Conservation (phyloP, 2,113 vertebrate species). For the Pomatorhinus ruficollis region DNA sequence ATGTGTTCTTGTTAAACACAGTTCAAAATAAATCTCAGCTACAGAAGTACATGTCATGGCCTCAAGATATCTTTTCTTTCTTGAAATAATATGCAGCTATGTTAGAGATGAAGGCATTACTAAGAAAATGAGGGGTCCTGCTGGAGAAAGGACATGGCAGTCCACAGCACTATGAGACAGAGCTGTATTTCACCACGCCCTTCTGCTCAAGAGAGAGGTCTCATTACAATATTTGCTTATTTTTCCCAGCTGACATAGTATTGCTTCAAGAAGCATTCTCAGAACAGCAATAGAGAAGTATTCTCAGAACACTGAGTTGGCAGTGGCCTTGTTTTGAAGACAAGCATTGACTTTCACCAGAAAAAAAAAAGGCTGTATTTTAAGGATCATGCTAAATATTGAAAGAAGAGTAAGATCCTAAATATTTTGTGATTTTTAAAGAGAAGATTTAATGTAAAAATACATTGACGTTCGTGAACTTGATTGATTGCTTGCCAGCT, state of each 20-base stretch:
- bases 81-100: background rate
- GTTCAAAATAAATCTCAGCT: slow-evolving; percentile 12
- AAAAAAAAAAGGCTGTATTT: background rate
- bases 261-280: background rate
- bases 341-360: background rate
- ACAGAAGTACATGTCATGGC: background rate
- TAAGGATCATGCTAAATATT: background rate
- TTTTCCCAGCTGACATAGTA: background rate
- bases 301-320: background rate
- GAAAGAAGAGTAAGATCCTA: background rate
- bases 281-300: background rate
- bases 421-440: background rate
- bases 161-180: background rate
- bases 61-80: background rate
- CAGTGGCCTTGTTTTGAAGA: background rate
- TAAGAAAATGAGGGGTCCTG: background rate
- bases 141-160: background rate
- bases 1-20: background rate
- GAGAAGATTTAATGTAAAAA: background rate
- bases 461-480: background rate
- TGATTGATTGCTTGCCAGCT: background rate
- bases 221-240: background rate
- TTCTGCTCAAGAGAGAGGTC: background rate
- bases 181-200: background rate
- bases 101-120: background rate